Conservation (phyloP, 2,113 vertebrate genomes). For the Girardinichthys multiradiatus region DNA sequence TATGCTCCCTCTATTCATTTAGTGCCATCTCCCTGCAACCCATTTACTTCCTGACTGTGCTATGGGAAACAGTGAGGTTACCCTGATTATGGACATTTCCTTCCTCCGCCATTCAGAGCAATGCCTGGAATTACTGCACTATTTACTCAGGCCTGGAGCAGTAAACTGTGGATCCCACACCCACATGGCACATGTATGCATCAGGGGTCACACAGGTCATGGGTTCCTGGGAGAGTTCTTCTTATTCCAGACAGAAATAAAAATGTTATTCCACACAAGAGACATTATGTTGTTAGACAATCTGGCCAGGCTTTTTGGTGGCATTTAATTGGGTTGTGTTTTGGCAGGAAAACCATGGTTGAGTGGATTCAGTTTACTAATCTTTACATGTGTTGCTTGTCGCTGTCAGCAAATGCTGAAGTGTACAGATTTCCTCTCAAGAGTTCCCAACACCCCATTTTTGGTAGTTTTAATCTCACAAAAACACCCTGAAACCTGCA, state of each 20-base stretch:
- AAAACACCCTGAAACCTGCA: background rate
- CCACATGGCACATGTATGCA: constrained; percentile 72
- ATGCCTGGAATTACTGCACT: constrained; percentile 74
- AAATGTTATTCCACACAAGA: constrained; percentile 23
- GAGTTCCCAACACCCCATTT: too few species aligned
- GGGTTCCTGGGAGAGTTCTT: constrained; percentile 66
- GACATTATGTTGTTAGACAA: constrained; percentile 16
- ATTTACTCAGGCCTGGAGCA: constrained; percentile 76
- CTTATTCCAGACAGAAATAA: constrained; percentile 25
- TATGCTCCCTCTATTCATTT: constrained; percentile 46
- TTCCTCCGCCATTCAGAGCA: constrained; percentile 72
- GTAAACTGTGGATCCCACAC: constrained; percentile 75
- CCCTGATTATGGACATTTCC: constrained; percentile 80
- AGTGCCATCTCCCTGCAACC: constrained; percentile 64
- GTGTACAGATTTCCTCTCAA: too few species aligned
- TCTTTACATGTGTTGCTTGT: background rate
- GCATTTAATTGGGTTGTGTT: constrained; percentile 20
- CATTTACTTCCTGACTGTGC: constrained; percentile 67
- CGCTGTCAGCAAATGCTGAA: background rate
- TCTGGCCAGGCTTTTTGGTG: constrained; percentile 10
- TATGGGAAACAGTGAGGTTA: constrained; percentile 74
- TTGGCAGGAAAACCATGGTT: background rate
- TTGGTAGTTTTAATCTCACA: too few species aligned
- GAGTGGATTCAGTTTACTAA: background rate
- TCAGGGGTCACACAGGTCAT: constrained; percentile 58